Conservation (phyloP, 2,888 invertebrate genomes). For the Taphrorychus bicolor region DNA sequence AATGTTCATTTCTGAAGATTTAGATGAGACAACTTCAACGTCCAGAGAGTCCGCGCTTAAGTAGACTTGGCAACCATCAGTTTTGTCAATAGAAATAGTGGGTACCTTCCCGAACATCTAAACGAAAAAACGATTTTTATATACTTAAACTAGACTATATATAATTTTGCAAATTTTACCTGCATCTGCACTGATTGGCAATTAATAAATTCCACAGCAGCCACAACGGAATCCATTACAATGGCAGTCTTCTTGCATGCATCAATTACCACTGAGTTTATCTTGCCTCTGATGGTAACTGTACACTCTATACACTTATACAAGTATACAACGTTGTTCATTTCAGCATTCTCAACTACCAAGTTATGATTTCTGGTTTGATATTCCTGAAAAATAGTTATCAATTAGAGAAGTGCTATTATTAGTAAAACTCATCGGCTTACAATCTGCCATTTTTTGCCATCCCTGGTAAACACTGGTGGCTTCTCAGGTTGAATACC, state of each 20-base stretch:
- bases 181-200: conserved; percentile 98
- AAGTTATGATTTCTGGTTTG: conserved; percentile 86
- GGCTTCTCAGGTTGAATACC: conserved; percentile 71
- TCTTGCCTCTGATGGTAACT: conserved; percentile 87
- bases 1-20: conserved; percentile 99
- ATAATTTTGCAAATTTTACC: too few species aligned
- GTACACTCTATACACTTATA: conserved; percentile 91
- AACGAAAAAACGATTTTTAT: neutral
- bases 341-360: conserved; percentile 85
- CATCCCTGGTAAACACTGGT: conserved; percentile 85
- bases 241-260: conserved; percentile 96
- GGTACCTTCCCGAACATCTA: conserved; percentile 93
- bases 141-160: neutral
- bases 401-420: neutral
- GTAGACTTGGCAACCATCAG: conserved; percentile 98
- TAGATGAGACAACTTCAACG: conserved; percentile 93
- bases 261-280: conserved; percentile 95
- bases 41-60: conserved; percentile 84
- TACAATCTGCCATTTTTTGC: conserved; percentile 97
- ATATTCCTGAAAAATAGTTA: conserved; percentile 73
- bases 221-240: conserved; percentile 93
- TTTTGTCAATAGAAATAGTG: conserved; percentile 97
- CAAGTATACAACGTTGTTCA: conserved; percentile 98
- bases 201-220: conserved; percentile 96
- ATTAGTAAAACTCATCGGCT: conserved; percentile 6